Evolutionary conservation across 2,797 vertebrate species (phyloP).

Genomic region (Pyrocephalus nanus): DNA sequence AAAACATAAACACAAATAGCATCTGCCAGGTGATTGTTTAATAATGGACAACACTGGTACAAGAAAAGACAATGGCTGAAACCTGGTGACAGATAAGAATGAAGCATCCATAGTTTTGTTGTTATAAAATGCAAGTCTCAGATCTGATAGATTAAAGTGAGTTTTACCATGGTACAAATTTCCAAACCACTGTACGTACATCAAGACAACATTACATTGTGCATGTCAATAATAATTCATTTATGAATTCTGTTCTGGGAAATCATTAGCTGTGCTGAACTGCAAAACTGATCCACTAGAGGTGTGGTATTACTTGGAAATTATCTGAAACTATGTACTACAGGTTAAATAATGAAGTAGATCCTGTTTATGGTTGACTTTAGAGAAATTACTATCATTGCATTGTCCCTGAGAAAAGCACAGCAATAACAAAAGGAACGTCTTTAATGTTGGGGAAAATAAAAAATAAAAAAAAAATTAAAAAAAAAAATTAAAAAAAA

Average conservation of each 20-base stretch:
- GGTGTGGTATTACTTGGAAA: not conserved
- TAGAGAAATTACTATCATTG: not conserved
- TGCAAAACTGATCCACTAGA: not conserved
- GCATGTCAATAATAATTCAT: not conserved
- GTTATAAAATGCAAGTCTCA: not conserved
- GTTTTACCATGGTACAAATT: not conserved
- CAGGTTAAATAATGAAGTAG: not conserved
- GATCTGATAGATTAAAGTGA: not conserved
- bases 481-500: too few relatives aligned
- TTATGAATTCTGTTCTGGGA: not conserved
- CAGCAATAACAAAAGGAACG: not conserved
- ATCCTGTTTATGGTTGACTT: not conserved
- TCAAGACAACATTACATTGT: not conserved
- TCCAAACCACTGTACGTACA: not conserved
- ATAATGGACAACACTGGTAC: not conserved
- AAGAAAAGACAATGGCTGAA: not conserved
- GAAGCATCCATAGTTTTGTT: not conserved
- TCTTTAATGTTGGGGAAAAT: accelerated
- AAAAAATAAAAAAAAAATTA: too few relatives aligned
- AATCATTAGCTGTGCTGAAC: not conserved
- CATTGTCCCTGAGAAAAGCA: not conserved
- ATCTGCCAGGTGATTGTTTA: not conserved
- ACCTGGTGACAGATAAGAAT: not conserved
- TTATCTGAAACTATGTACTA: not conserved
- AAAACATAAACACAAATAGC: not conserved